These are phyloP conservation scores for Conus betulinus DNA, from an alignment of 1,140 invertebrate genomes.

Conservation along the genomic window DNA sequence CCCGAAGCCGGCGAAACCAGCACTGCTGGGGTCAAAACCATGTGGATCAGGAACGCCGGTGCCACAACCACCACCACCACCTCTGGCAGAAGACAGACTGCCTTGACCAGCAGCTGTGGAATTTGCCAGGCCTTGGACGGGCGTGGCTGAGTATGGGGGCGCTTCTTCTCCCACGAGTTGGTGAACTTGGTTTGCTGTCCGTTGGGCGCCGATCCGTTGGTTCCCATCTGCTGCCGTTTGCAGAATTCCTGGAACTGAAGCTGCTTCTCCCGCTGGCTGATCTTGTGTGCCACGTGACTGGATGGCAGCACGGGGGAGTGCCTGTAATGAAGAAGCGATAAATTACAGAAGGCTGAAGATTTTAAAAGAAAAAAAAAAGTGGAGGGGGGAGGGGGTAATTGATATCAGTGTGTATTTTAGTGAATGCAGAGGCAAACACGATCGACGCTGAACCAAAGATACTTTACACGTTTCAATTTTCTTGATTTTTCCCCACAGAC, in stretches of 20 bases:
- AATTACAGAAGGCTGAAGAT: not conserved
- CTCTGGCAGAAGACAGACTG: too few species aligned
- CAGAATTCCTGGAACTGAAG: conserved; percentile 61
- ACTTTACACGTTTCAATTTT: too few species aligned
- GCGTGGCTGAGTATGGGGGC: not conserved
- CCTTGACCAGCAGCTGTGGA: not conserved
- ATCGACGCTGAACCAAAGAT: too few species aligned
- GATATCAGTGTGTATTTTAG: too few species aligned
- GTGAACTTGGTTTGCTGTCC: not conserved
- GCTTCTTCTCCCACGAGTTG: conserved; percentile 1
- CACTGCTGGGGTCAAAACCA: not conserved
- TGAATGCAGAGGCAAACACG: too few species aligned
- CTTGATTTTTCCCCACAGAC: too few species aligned
- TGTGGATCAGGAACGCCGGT: not conserved
- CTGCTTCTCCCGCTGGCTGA: conserved; percentile 61
- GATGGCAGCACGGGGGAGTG: conserved; percentile 69
- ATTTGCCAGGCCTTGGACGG: too few species aligned
- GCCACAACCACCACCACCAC: not conserved
- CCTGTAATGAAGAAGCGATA: conserved; percentile 5
- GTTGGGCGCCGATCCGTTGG: not conserved
- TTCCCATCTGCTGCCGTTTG: conserved; percentile 52
- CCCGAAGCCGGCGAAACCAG: not conserved
- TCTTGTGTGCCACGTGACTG: conserved; percentile 64
- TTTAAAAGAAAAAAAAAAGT: not conserved
- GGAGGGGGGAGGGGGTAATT: too few species aligned